These are phyloP conservation scores for Platysteira castanea DNA, from an alignment of 2,113 vertebrate genomes.

Conservation along the genomic window DNA sequence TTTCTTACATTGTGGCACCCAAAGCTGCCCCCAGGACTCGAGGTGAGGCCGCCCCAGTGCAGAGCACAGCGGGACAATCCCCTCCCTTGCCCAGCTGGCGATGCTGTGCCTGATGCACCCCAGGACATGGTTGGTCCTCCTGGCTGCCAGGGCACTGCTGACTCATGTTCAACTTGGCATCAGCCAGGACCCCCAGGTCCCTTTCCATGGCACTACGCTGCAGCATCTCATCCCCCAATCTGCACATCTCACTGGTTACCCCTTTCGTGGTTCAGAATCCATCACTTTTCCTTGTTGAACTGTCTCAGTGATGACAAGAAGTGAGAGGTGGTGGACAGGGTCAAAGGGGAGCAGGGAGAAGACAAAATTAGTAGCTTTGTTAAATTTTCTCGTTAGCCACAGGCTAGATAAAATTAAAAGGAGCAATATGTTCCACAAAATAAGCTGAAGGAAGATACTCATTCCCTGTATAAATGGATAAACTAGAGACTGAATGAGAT, in stretches of 20 bases:
- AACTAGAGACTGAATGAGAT: background rate
- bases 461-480: background rate
- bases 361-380: background rate
- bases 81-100: fast-evolving
- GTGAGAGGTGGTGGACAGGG: background rate
- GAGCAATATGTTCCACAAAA: background rate
- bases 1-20: background rate
- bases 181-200: fast-evolving
- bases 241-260: background rate
- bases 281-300: background rate
- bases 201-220: fast-evolving
- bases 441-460: background rate
- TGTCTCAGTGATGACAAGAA: background rate
- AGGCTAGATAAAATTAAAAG: background rate
- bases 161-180: fast-evolving
- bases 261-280: background rate
- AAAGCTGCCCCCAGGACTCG: fast-evolving
- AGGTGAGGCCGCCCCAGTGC: fast-evolving
- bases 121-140: fast-evolving
- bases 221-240: background rate
- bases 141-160: background rate
- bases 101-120: background rate
- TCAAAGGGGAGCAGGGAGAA: background rate
- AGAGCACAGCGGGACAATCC: background rate
- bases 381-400: background rate